Percentiles rank a stretch among this genome's conserved stretches.
Evolutionary conservation across 1,140 invertebrate species (phyloP).

Genomic region (Neodiprion pinetum): DNA sequence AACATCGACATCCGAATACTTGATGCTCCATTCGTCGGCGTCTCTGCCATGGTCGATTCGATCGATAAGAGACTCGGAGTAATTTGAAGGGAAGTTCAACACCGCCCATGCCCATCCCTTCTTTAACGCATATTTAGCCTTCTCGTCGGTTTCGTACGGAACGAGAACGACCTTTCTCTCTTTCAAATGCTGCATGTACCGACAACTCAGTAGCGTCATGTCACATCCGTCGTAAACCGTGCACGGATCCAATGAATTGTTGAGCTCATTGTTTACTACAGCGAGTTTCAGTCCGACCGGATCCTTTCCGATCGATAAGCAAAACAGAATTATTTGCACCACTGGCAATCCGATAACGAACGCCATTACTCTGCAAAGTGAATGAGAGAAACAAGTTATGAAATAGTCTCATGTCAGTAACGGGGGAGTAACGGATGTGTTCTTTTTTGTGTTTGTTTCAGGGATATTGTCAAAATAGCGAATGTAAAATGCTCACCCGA

Average conservation of each 20-base stretch:
- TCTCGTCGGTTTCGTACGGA: slow-evolving; percentile 59
- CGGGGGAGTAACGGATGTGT: slow-evolving; percentile 5
- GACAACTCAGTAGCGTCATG: slow-evolving; percentile 75
- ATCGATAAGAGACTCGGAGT: slow-evolving; percentile 76
- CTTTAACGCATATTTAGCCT: slow-evolving; percentile 74
- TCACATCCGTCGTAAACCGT: slow-evolving; percentile 67
- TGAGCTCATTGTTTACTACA: slow-evolving; percentile 84
- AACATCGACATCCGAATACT: slow-evolving; percentile 76
- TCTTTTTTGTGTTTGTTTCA: background rate
- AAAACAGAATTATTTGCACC: slow-evolving; percentile 93
- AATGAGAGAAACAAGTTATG: slow-evolving; percentile 15
- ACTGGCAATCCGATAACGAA: slow-evolving; percentile 93
- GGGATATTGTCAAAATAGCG: background rate
- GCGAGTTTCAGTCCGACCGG: slow-evolving; percentile 83
- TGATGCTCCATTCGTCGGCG: slow-evolving; percentile 72
- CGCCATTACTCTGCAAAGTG: slow-evolving; percentile 74
- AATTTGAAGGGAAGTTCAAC: slow-evolving; percentile 83
- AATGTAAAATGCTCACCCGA: slow-evolving; percentile 70
- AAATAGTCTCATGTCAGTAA: slow-evolving; percentile 14
- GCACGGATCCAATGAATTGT: slow-evolving; percentile 61
- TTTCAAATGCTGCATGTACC: slow-evolving; percentile 74
- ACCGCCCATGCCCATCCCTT: slow-evolving; percentile 83
- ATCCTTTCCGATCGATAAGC: slow-evolving; percentile 91
- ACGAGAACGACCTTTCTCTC: slow-evolving; percentile 66
- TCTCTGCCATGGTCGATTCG: slow-evolving; percentile 74